Evolutionary conservation across 1,140 invertebrate species (phyloP).

Genomic region (Drosophila punjabiensis): DNA sequence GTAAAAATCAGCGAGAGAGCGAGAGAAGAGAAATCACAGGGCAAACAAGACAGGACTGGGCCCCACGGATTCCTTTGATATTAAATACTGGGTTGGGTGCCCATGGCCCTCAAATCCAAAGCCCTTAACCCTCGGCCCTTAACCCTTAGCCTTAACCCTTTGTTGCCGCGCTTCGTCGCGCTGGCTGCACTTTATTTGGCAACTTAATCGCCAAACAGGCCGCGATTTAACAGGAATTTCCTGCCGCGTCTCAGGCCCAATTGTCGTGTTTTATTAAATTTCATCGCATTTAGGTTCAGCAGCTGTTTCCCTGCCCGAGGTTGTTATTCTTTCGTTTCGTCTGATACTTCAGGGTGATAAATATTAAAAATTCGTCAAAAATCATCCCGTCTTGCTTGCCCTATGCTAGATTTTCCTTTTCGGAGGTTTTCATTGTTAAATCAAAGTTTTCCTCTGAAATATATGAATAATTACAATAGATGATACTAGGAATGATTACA

Average conservation of each 20-base stretch:
- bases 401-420: conserved; percentile 10
- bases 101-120: neutral
- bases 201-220: conserved; percentile 78
- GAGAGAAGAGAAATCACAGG: conserved; percentile 66
- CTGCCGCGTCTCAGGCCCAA: conserved; percentile 21
- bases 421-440: neutral
- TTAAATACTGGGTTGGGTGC: conserved; percentile 65
- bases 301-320: conserved; percentile 39
- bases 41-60: conserved; percentile 59
- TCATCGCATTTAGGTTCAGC: conserved; percentile 63
- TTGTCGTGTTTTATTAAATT: conserved; percentile 76
- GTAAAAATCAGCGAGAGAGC: conserved; percentile 73
- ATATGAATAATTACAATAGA: neutral
- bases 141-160: conserved; percentile 56
- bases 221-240: conserved; percentile 75
- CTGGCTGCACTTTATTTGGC: conserved; percentile 78
- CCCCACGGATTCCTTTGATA: conserved; percentile 70
- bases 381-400: conserved; percentile 32
- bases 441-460: neutral
- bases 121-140: conserved; percentile 24
- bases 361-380: conserved; percentile 61
- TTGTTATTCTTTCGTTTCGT: conserved; percentile 20
- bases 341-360: conserved; percentile 46
- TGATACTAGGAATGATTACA: neutral
- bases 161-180: conserved; percentile 52